A percentile compares a stretch with the other conserved stretches of the same genome.
Conservation (phyloP, 1,140 invertebrate genomes). For the Amyelois transitella region DNA sequence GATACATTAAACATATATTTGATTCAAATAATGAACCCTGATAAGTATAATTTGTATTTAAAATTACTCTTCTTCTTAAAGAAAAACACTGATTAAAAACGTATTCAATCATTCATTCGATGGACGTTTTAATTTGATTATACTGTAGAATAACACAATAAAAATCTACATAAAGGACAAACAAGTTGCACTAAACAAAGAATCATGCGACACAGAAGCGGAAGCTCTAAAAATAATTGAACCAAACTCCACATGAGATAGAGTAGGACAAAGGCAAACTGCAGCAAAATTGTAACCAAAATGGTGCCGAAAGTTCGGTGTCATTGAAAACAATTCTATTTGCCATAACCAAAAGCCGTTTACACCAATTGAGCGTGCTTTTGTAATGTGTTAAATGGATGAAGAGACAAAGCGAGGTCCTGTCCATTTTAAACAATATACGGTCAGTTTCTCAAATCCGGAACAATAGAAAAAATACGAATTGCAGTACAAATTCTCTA, state of each 20-base stretch:
- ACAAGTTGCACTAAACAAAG: not conserved
- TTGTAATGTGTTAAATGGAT: constrained; percentile 1
- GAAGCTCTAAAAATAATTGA: constrained; percentile 36
- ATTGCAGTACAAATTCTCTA: constrained; percentile 36
- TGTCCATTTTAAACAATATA: constrained; percentile 28
- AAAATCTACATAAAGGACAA: not conserved
- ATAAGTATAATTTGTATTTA: not conserved
- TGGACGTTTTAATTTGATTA: constrained; percentile 1
- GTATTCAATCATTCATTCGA: constrained; percentile 16
- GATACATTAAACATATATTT: not conserved
- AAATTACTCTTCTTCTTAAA: not conserved
- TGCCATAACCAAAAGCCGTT: constrained; percentile 34
- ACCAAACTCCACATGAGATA: constrained; percentile 34
- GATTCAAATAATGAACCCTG: not conserved
- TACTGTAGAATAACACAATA: not conserved
- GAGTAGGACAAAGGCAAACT: constrained; percentile 38
- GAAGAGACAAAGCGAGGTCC: constrained; percentile 14
- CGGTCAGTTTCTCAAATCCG: constrained; percentile 24
- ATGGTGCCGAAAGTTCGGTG: constrained; percentile 15
- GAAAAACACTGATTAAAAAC: constrained; percentile 6
- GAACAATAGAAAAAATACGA: constrained; percentile 32
- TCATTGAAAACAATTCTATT: constrained; percentile 47
- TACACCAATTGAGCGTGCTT: constrained; percentile 25
- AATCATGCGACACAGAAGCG: constrained; percentile 14
- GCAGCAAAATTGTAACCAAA: constrained; percentile 46